These are phyloP conservation scores for Sarcophilus harrisii DNA, from an alignment of 2,797 vertebrate species.

Conservation along the genomic window DNA sequence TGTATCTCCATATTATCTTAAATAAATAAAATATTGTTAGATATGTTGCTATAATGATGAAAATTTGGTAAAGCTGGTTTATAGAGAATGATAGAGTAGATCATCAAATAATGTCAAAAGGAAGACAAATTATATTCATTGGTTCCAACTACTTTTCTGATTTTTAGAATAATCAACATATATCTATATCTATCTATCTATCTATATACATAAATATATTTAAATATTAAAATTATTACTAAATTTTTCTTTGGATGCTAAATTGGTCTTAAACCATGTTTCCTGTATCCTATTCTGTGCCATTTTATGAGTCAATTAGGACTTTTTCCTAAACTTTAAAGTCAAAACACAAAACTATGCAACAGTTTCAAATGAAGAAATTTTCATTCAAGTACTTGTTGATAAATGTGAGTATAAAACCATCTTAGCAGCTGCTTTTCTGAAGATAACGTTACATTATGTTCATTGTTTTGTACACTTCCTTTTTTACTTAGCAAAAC, in stretches of 20 bases:
- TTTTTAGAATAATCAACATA: slow-evolving; percentile 12
- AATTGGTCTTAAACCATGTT: slow-evolving; percentile 35
- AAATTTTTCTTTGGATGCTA: slow-evolving; percentile 32
- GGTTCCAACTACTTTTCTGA: neutral
- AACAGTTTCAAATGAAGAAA: slow-evolving; percentile 24
- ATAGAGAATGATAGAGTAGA: neutral
- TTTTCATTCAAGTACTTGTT: slow-evolving; percentile 24
- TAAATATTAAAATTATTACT: slow-evolving; percentile 11
- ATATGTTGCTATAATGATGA: neutral
- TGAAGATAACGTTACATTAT: neutral
- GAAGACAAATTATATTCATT: neutral
- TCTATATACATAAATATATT: neutral
- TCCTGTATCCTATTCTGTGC: neutral
- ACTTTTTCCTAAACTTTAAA: slow-evolving; percentile 16
- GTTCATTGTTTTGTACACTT: slow-evolving; percentile 38
- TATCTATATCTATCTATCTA: no score
- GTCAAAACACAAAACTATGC: neutral
- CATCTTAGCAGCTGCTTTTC: neutral
- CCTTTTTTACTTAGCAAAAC: slow-evolving; percentile 15
- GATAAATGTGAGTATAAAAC: neutral
- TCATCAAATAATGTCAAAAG: neutral
- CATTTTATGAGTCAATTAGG: neutral
- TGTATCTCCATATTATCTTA: neutral
- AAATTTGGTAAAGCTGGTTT: neutral
- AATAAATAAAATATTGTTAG: neutral